Evolutionary conservation across 2,797 vertebrate genomes (phyloP).

Genomic region (Lycodopsis pacificus): DNA sequence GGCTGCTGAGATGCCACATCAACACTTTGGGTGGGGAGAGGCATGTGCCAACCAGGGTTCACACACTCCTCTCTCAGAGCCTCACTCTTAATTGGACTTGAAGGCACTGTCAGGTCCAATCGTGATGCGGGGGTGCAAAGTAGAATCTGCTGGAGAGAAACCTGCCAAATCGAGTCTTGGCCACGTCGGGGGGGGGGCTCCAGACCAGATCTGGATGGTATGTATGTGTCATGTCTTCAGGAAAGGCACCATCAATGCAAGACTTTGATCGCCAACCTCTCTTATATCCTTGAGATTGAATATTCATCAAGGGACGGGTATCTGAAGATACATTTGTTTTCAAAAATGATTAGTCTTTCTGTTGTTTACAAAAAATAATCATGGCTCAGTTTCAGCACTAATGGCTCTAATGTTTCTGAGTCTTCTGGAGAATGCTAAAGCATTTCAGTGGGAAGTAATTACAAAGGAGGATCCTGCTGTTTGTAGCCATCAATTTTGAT

Average conservation of each 20-base stretch:
- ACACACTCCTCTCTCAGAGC: slow-evolving; percentile 73
- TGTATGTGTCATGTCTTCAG: slow-evolving; percentile 15
- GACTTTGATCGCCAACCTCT: slow-evolving; percentile 4
- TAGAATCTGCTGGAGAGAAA: slow-evolving; percentile 76
- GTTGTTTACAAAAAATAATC: neutral
- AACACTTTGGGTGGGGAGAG: slow-evolving; percentile 72
- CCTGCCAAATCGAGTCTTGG: slow-evolving; percentile 77
- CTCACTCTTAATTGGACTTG: slow-evolving; percentile 83
- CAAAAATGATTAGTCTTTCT: neutral
- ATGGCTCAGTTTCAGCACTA: slow-evolving; percentile 4
- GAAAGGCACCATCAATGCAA: slow-evolving; percentile 6
- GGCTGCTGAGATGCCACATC: slow-evolving; percentile 70
- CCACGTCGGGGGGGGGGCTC: slow-evolving; percentile 31
- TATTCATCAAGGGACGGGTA: neutral
- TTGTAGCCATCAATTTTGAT: slow-evolving; percentile 58
- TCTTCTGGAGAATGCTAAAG: slow-evolving; percentile 12
- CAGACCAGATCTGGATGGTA: neutral
- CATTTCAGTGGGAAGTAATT: slow-evolving; percentile 27
- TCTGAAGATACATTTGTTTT: neutral
- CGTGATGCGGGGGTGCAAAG: slow-evolving; percentile 72
- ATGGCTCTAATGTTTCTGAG: neutral
- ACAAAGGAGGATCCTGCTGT: neutral
- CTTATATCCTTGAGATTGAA: neutral
- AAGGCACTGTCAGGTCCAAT: slow-evolving; percentile 85
- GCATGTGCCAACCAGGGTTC: slow-evolving; percentile 71